These are phyloP conservation scores for Ashinkailepas kermadecensis DNA, from an alignment of 2,888 invertebrate genomes.

Conservation along the genomic window DNA sequence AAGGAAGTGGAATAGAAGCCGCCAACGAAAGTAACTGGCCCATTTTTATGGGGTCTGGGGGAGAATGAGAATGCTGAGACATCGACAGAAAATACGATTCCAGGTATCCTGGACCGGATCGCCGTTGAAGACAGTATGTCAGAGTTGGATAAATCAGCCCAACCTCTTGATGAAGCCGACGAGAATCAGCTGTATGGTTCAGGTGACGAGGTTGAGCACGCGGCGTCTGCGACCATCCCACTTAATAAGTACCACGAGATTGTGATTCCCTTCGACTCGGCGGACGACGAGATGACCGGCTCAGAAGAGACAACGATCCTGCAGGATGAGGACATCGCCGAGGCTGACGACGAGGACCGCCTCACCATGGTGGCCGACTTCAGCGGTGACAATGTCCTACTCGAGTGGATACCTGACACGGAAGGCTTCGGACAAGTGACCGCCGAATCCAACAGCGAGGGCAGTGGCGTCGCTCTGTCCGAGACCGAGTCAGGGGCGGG, in stretches of 20 bases:
- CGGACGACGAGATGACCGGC: neutral
- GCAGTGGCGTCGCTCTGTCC: neutral
- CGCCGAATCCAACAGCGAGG: neutral
- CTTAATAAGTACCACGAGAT: neutral
- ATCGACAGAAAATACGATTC: neutral
- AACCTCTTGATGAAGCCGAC: neutral
- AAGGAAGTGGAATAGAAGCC: neutral
- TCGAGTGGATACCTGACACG: neutral
- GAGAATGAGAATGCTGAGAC: neutral
- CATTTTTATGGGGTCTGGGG: neutral
- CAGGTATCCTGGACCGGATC: neutral
- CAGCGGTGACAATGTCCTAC: neutral
- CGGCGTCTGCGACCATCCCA: neutral
- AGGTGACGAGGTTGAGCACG: neutral
- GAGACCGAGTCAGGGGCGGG: neutral
- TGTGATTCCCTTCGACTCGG: neutral
- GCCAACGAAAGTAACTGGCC: neutral
- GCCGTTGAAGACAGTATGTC: neutral
- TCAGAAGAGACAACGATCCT: neutral
- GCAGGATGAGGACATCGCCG: neutral
- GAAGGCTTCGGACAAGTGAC: neutral
- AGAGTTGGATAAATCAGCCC: neutral
- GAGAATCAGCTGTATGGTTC: neutral
- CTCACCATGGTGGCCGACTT: neutral
- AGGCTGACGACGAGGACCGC: neutral